These are phyloP conservation scores for Coenonympha glycerion DNA, from an alignment of 2,888 invertebrate species.

Conservation along the genomic window DNA sequence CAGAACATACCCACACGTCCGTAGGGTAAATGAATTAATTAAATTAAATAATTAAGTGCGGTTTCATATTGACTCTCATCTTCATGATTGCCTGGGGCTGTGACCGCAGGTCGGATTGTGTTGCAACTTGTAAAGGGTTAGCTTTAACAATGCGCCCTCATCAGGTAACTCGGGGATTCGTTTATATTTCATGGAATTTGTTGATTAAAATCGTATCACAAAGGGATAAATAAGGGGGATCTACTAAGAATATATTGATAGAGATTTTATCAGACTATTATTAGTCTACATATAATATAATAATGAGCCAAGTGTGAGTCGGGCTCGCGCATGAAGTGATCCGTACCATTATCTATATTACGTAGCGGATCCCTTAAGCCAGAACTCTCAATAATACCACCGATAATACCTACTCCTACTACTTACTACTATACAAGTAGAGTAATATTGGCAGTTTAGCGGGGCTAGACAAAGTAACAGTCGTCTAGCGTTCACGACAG, in stretches of 20 bases:
- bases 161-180: background rate
- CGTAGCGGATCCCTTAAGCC: no score
- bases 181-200: slow-evolving; percentile 5
- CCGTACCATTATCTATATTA: no score
- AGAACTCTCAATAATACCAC: no score
- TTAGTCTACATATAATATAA: no score
- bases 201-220: background rate
- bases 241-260: background rate
- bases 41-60: background rate
- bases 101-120: slow-evolving; percentile 2
- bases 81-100: background rate
- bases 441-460: no score
- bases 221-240: background rate
- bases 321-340: no score
- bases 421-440: no score
- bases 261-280: background rate
- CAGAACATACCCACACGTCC: no score
- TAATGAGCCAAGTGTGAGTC: no score
- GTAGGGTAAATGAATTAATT: background rate
- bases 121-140: slow-evolving; percentile 8
- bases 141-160: slow-evolving; percentile 2
- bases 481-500: no score
- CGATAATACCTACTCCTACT: no score
- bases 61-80: background rate
- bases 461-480: no score